A percentile compares a stretch with the other conserved stretches of the same genome.
Evolutionary conservation across 1,140 invertebrate genomes (phyloP).

Genomic region (Euura saliciscinereae): DNA sequence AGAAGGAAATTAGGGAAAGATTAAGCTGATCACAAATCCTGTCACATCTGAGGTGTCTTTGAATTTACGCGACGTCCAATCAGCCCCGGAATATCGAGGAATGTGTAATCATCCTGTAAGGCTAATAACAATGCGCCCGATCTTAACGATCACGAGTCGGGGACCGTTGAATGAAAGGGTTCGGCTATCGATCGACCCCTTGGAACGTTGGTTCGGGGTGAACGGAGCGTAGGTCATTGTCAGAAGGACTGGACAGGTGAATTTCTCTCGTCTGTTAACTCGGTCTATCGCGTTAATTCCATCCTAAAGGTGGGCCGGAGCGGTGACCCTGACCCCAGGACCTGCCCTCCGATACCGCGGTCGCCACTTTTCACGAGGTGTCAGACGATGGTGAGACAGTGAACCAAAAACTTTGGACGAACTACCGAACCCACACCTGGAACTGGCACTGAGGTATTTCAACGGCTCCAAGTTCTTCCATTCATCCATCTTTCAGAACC

Average conservation of each 20-base stretch:
- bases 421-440: too few relatives aligned
- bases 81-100: background rate
- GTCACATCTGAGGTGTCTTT: background rate
- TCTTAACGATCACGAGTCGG: background rate
- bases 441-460: too few relatives aligned
- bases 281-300: background rate
- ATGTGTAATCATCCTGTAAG: background rate
- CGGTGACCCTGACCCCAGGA: too few relatives aligned
- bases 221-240: background rate
- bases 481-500: too few relatives aligned
- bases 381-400: too few relatives aligned
- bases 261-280: background rate
- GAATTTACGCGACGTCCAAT: conserved; percentile 1
- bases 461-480: too few relatives aligned
- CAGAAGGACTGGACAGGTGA: background rate
- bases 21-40: background rate
- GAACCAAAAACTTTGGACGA: too few relatives aligned
- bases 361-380: too few relatives aligned
- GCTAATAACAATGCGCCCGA: conserved; percentile 1
- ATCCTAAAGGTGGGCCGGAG: background rate
- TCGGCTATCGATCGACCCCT: background rate
- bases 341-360: too few relatives aligned
- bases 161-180: background rate
- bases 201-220: background rate
- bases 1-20: background rate